These are phyloP conservation scores for Patella pellucida DNA, from an alignment of 2,888 invertebrate genomes.

Conservation along the genomic window DNA sequence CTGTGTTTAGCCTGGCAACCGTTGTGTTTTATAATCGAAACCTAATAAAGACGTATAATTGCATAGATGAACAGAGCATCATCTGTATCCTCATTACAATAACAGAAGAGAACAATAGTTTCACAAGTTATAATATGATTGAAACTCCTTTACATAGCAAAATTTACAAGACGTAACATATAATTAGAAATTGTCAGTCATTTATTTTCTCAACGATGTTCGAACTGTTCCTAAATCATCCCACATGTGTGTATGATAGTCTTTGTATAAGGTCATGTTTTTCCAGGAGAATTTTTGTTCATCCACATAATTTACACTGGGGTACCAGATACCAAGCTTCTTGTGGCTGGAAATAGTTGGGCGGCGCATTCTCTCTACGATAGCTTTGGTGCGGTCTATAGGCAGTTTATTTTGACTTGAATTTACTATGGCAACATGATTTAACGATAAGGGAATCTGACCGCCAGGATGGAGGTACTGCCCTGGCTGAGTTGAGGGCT, in stretches of 20 bases:
- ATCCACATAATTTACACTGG: not conserved
- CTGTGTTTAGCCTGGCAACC: too few relatives aligned
- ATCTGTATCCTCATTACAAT: too few relatives aligned
- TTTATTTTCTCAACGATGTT: not conserved
- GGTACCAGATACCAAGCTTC: not conserved
- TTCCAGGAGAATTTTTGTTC: not conserved
- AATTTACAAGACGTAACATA: too few relatives aligned
- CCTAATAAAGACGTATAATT: too few relatives aligned
- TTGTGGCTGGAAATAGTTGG: slow-evolving; percentile 1
- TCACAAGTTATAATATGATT: too few relatives aligned
- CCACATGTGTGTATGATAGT: slow-evolving; percentile 6
- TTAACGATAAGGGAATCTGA: not conserved
- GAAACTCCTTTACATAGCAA: too few relatives aligned
- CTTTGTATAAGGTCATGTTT: not conserved
- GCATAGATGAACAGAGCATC: too few relatives aligned
- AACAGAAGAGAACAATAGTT: too few relatives aligned
- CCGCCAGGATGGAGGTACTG: too few relatives aligned
- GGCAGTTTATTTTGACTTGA: slow-evolving; percentile 3
- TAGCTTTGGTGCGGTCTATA: not conserved
- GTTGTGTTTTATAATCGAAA: too few relatives aligned
- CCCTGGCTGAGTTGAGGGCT: too few relatives aligned
- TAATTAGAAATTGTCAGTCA: too few relatives aligned
- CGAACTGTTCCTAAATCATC: not conserved
- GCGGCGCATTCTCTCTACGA: not conserved
- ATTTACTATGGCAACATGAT: not conserved